These are phyloP conservation scores for Falco naumanni DNA, from an alignment of 2,797 vertebrate genomes.

Conservation along the genomic window DNA sequence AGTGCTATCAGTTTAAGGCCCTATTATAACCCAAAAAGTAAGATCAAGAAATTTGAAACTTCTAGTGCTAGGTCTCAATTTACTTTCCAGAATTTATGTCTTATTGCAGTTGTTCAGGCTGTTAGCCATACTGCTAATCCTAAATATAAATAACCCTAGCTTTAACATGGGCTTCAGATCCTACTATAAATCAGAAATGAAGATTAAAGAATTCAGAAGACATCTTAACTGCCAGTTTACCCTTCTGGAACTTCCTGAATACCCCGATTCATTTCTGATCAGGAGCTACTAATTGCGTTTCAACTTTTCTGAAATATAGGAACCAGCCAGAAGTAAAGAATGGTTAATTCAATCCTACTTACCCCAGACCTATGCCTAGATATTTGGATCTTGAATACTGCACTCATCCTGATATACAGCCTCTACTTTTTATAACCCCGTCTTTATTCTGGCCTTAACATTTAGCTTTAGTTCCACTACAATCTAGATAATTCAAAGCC, in stretches of 20 bases:
- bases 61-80: neutral
- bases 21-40: neutral
- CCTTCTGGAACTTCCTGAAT: neutral
- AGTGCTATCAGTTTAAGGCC: neutral
- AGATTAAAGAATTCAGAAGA: neutral
- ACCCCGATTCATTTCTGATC: neutral
- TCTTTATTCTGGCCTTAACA: neutral
- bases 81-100: neutral
- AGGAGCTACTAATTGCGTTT: neutral
- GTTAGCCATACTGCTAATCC: neutral
- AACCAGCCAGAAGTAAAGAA: neutral
- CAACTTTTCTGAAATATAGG: neutral
- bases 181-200: neutral
- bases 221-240: neutral
- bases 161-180: neutral
- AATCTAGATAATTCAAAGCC: neutral
- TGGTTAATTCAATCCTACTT: neutral
- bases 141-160: neutral
- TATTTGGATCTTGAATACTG: neutral
- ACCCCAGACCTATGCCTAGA: fast-evolving
- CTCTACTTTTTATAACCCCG: neutral
- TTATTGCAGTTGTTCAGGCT: neutral
- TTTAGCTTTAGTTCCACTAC: neutral
- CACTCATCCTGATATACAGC: neutral
- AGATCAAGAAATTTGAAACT: neutral